Evolutionary conservation across 2,888 invertebrate genomes (phyloP).

Genomic region (Tachina fera): DNA sequence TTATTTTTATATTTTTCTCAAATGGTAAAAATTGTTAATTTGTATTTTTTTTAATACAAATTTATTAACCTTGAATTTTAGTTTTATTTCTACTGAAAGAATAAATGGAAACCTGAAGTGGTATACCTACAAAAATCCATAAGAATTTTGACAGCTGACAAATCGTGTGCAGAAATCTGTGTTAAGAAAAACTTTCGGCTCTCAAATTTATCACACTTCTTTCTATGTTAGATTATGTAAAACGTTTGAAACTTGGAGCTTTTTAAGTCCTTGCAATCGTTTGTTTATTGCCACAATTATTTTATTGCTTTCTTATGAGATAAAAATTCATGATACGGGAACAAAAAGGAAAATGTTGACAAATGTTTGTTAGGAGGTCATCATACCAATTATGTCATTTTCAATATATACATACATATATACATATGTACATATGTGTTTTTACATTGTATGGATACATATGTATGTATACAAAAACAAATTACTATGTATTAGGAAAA

Average conservation of each 20-base stretch:
- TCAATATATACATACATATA: no score
- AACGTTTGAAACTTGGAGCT: slow-evolving; percentile 40
- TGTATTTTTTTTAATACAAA: slow-evolving; percentile 4
- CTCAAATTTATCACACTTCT: slow-evolving; percentile 66
- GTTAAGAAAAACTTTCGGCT: slow-evolving; percentile 39
- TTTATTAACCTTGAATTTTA: slow-evolving; percentile 65
- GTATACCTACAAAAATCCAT: slow-evolving; percentile 69
- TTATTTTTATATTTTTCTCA: background rate
- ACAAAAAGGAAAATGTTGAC: background rate
- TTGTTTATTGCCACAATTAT: background rate
- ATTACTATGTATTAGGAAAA: background rate
- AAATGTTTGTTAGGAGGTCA: background rate
- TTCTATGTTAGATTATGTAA: slow-evolving; percentile 74
- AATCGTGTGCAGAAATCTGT: slow-evolving; percentile 42
- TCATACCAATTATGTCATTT: slow-evolving; percentile 37
- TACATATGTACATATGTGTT: no score
- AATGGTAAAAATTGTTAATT: slow-evolving; percentile 1
- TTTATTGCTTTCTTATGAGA: background rate
- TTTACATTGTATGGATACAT: no score
- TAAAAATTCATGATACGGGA: background rate
- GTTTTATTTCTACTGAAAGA: slow-evolving; percentile 16
- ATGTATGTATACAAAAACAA: background rate
- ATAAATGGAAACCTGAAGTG: slow-evolving; percentile 37
- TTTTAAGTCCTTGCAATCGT: slow-evolving; percentile 77
- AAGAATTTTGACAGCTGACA: slow-evolving; percentile 63